Base-by-base conservation (phyloP, 2,888 invertebrate species). In the Arrhopalites spinosus region DNA sequence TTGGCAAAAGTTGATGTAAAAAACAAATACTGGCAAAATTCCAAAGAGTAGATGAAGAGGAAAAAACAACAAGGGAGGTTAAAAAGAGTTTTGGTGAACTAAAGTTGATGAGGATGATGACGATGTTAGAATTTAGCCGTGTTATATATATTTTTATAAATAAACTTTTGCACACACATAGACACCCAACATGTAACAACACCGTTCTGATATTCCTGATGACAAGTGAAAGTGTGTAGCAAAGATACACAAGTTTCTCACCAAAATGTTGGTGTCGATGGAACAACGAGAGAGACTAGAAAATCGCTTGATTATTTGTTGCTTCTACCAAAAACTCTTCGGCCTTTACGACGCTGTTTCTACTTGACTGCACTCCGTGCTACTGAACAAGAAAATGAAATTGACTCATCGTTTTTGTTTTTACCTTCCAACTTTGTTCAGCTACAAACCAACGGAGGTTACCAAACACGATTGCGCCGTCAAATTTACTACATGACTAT, bases 381-480 rank as follows among this genome's bases (percentile, higher is more conserved):
- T 59, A 59, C 25, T 59, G 59, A 20, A 25, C 23, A 36, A 59
- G 15, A 50, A 15, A 50, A 5, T n/a, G 50, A 59, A 59, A 25
- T 59, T 59, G 59, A 59, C 59, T 59, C 59, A 59, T 59, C 59
- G 59, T 59, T 20, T 27, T 20, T 59, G 17, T 59, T 59, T 59
- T 59, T 59, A 27, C 27, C 7, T 25, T 15, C 25, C 25, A 3
- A n/a, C 59, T 59, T 7, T 25, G 59, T 13, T 53, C 15, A 23
- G 47, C 15, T 47, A 47, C 47, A 47, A 47, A 45, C 45, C 15
- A n/a, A n/a, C n/a, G n/a, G n/a, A n/a, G n/a, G n/a, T n/a, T 36
- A 36, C 15, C 59, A 59, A 59, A 59, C 59, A 59, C 59, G 59
- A 25, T 59, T 59, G 59, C 59, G 59, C 59, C 59, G 59, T 59